Base-by-base conservation (phyloP, 2,797 vertebrate genomes). In the Paedocypris micromegethes region DNA sequence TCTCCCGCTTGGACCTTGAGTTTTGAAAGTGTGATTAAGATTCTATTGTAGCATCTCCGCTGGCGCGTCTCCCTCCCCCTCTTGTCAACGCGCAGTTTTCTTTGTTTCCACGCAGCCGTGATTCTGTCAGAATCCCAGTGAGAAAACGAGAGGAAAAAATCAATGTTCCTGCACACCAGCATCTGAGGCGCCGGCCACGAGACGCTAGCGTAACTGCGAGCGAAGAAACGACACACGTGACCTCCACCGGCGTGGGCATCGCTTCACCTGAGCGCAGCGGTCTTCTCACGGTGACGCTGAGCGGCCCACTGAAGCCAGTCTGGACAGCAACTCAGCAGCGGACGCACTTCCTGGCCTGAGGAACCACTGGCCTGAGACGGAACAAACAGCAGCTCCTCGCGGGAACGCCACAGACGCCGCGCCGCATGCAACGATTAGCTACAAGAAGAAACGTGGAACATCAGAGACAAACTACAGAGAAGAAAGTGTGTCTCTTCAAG, bases 121-220 rank as follows among this genome's bases (percentile, higher is more conserved):
- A 93, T 94, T 95, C 93, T 94, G 93, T 96, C 93, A 95, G 92
- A 93, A 95, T 94, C 92, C 92, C 75, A 85, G 78, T 73, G 84
- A 77, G 82, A 78, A 79, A 83, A 82, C 56, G 59, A 59, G 48
- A 49, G 80, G 53, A 73, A 91, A 93, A 95, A 97, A 95, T 96
- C 94, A 95, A 95, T 95, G 91, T 87, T 88, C 86, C 88, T 89
- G 90, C 90, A 86, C 89, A 90, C 89, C 89, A 87, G 87, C 86
- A 78, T 77, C 87, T 86, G 87, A 75, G 87, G 89, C 88, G 86
- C 87, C 90, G 88, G 46, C 23, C 51, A 58, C 42, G 38, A 62
- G 9, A 23, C 23, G 23, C 23, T 23, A 23, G 23, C 61, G 57
- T 67, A 47, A 72, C 56, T 38, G 50, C 60, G 53, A 42, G 6